Conservation (phyloP, 2,888 invertebrate species). For the Deilephila elpenor region DNA sequence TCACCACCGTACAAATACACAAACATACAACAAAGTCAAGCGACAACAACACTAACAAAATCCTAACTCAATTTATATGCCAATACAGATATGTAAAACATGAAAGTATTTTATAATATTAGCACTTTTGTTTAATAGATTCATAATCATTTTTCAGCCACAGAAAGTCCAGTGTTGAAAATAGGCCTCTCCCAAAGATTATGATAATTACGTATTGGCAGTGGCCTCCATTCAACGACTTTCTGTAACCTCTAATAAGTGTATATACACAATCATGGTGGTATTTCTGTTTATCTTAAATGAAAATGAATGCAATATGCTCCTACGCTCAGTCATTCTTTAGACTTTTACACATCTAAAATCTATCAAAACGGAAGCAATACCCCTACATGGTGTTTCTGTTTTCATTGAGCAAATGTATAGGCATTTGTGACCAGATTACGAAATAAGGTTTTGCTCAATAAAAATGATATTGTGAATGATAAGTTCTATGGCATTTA, state of each 20-base stretch:
- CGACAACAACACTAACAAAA: slow-evolving; percentile 12
- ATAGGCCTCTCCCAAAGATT: too few relatives aligned
- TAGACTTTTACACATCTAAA: slow-evolving; percentile 3
- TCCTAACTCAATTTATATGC: slow-evolving; percentile 11
- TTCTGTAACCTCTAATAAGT: not conserved
- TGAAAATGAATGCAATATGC: not conserved
- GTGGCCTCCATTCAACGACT: too few relatives aligned
- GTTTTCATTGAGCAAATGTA: slow-evolving; percentile 61
- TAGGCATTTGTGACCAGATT: slow-evolving; percentile 8
- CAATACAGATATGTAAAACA: slow-evolving; percentile 26
- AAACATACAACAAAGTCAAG: slow-evolving; percentile 21
- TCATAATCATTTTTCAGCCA: too few relatives aligned
- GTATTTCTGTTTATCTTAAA: not conserved
- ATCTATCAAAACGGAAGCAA: slow-evolving; percentile 63
- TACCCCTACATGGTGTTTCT: slow-evolving; percentile 58
- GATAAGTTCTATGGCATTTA: not conserved
- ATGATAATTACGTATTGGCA: too few relatives aligned
- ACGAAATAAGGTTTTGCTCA: slow-evolving; percentile 11
- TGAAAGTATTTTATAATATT: slow-evolving; percentile 23
- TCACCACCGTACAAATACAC: slow-evolving; percentile 8
- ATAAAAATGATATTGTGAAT: slow-evolving; percentile 12
- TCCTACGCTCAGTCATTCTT: not conserved
- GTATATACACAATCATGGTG: not conserved
- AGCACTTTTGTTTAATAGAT: slow-evolving; percentile 4
- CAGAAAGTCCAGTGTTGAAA: too few relatives aligned